Evolutionary conservation across 2,113 vertebrate species (phyloP).

Genomic region (Nannospalax galili): DNA sequence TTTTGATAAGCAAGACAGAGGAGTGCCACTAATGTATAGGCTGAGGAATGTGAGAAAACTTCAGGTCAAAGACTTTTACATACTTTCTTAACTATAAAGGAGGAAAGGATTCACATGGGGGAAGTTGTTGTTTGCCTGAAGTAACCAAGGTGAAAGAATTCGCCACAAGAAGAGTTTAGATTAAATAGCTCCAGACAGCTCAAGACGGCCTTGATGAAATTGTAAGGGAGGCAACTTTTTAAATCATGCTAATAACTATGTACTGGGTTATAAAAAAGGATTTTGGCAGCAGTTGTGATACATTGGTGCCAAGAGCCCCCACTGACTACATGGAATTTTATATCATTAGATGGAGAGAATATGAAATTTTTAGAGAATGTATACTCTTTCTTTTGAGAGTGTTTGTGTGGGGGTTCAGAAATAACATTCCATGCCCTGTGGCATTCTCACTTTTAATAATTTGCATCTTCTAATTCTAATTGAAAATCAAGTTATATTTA

Average conservation of each 20-base stretch:
- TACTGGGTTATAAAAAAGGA: neutral
- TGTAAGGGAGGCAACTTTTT: neutral
- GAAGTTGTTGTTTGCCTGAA: neutral
- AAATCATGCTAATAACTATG: neutral
- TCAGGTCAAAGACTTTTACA: neutral
- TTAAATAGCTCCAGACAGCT: neutral
- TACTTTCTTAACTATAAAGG: neutral
- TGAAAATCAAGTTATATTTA: constrained; percentile 21
- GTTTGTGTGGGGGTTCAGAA: neutral
- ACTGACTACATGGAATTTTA: neutral
- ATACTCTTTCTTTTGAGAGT: neutral
- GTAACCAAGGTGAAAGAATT: neutral
- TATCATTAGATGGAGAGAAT: neutral
- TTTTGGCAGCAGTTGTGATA: neutral
- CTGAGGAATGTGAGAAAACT: neutral
- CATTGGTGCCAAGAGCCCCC: neutral
- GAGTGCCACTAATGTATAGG: neutral
- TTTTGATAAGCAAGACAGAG: neutral
- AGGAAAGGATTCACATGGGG: neutral
- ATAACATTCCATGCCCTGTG: neutral
- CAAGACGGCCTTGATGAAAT: neutral
- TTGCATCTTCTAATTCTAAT: neutral
- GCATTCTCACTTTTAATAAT: neutral
- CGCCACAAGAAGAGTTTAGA: neutral
- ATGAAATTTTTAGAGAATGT: neutral